Percentiles rank a stretch among this genome's conserved stretches.
These are phyloP conservation scores for Solenodon paradoxus DNA, from an alignment of 2,113 vertebrate genomes.

Conservation along the genomic window DNA sequence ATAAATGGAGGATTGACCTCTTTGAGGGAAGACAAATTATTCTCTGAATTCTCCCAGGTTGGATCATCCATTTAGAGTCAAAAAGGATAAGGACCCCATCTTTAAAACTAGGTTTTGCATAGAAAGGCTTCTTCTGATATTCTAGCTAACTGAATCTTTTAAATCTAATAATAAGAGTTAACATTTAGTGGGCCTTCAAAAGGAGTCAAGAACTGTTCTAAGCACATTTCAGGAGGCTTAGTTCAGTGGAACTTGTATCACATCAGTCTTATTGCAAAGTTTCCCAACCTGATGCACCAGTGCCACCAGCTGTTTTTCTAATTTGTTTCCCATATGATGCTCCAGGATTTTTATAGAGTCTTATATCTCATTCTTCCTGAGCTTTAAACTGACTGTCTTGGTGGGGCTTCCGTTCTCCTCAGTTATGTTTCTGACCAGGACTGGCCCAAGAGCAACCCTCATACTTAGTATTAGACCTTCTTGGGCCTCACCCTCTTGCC, in stretches of 20 bases:
- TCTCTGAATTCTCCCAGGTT: neutral
- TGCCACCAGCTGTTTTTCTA: neutral
- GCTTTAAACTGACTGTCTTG: neutral
- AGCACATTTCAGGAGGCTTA: too few species aligned
- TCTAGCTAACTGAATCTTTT: neutral
- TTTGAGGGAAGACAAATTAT: neutral
- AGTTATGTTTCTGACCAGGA: neutral
- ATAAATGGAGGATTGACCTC: neutral
- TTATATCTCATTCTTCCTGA: neutral
- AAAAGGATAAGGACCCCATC: neutral
- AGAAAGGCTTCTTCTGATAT: neutral
- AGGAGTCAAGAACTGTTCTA: neutral
- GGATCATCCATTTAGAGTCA: neutral
- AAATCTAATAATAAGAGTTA: neutral
- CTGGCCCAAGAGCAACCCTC: neutral
- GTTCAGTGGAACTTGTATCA: neutral
- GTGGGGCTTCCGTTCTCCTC: neutral
- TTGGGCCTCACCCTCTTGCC: neutral
- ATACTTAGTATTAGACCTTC: neutral
- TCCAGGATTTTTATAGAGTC: neutral
- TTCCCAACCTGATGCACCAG: neutral
- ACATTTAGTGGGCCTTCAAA: neutral
- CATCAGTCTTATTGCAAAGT: neutral
- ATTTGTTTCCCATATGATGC: too few species aligned
- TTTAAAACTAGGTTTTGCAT: neutral